These are phyloP conservation scores for Calidris pugnax DNA, from an alignment of 2,113 vertebrate species.

Conservation along the genomic window DNA sequence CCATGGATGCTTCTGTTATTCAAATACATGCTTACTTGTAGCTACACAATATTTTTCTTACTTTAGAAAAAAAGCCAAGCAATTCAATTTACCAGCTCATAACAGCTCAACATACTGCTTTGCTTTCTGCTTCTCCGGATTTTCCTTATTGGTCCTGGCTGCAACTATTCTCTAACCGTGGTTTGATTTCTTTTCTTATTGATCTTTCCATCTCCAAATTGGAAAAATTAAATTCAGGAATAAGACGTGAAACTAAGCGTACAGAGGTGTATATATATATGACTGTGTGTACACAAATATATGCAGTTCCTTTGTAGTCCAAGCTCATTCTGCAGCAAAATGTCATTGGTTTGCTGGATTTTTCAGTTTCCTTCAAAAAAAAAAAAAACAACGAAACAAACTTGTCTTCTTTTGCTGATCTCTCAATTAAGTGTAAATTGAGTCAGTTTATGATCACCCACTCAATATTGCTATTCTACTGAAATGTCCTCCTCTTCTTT, in stretches of 20 bases:
- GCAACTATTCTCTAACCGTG: not conserved
- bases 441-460: not conserved
- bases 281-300: not conserved
- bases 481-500: not conserved
- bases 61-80: not conserved
- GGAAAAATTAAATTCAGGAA: not conserved
- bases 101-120: not conserved
- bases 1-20: not conserved
- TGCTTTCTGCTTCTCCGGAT: not conserved
- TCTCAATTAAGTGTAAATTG: not conserved
- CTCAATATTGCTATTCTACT: not conserved
- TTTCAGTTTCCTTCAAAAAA: not conserved
- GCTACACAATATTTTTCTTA: not conserved
- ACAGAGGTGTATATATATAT: not conserved
- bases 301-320: not conserved
- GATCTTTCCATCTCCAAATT: not conserved
- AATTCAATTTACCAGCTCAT: not conserved
- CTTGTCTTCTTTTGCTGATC: not conserved
- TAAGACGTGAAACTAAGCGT: not conserved
- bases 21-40: not conserved
- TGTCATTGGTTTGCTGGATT: not conserved
- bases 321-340: not conserved
- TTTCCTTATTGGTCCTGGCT: not conserved
- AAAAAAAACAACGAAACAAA: too few species aligned
- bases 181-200: not conserved